Evolutionary conservation across 2,797 vertebrate genomes (phyloP).

Genomic region (Danio kyathit): DNA sequence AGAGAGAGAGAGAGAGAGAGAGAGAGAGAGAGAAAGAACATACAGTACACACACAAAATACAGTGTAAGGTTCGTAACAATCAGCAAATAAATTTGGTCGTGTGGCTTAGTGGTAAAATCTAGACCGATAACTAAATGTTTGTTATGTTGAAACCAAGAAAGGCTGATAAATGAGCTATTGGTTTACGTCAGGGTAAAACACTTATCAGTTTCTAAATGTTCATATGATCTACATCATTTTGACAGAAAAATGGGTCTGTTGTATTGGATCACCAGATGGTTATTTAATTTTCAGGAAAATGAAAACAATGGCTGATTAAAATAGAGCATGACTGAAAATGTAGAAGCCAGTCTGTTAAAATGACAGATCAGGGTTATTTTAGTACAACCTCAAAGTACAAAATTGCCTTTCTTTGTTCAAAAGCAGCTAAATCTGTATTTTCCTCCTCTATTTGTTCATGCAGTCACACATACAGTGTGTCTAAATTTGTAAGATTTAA

Average conservation of each 20-base stretch:
- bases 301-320: background rate
- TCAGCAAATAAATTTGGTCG: background rate
- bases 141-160: background rate
- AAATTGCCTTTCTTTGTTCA: background rate
- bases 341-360: background rate
- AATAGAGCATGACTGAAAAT: background rate
- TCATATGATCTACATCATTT: slow-evolving; percentile 1
- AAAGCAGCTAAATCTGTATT: background rate
- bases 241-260: background rate
- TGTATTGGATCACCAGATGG: background rate
- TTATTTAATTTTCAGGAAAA: background rate
- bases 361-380: background rate
- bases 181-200: background rate
- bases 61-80: no score
- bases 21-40: no score
- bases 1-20: no score
- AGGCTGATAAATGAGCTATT: background rate
- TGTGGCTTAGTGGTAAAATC: background rate
- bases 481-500: no score
- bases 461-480: background rate
- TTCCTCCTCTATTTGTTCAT: background rate
- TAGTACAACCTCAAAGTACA: background rate
- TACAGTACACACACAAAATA: no score
- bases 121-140: background rate
- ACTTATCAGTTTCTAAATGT: background rate